Evolutionary conservation across 2,888 invertebrate genomes (phyloP).

Genomic region (Pollenia griseotomentosa): DNA sequence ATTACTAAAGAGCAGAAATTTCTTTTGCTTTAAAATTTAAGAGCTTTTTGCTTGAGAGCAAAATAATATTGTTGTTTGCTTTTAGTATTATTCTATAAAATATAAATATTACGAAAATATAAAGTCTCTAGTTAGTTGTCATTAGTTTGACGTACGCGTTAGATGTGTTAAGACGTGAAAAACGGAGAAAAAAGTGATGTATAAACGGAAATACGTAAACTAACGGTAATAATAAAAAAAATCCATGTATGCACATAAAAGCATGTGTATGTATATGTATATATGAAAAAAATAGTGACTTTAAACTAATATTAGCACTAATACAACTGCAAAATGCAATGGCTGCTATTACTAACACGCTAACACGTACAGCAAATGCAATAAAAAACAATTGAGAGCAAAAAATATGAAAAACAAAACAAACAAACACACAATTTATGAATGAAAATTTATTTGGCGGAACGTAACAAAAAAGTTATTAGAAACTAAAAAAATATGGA

Average conservation of each 20-base stretch:
- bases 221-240: slow-evolving; percentile 37
- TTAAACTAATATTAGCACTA: slow-evolving; percentile 24
- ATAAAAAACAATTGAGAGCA: slow-evolving; percentile 19
- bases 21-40: neutral
- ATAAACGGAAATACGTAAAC: slow-evolving; percentile 55
- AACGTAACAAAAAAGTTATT: slow-evolving; percentile 31
- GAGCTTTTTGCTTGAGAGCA: no score
- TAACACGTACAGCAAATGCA: slow-evolving; percentile 14
- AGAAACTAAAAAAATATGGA: slow-evolving; percentile 3
- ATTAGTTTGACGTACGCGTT: slow-evolving; percentile 43
- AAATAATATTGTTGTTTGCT: neutral
- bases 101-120: slow-evolving; percentile 43
- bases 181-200: neutral
- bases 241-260: no score
- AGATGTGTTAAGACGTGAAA: slow-evolving; percentile 28
- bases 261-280: neutral
- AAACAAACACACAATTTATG: slow-evolving; percentile 54
- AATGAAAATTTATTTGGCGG: slow-evolving; percentile 48
- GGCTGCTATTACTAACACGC: slow-evolving; percentile 44
- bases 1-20: slow-evolving; percentile 2
- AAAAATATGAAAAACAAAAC: slow-evolving; percentile 4
- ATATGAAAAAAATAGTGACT: neutral
- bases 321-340: neutral
- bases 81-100: neutral
- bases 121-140: slow-evolving; percentile 57